Evolutionary conservation across 2,888 invertebrate genomes (phyloP).

Genomic region (Standfussiana lucernea): DNA sequence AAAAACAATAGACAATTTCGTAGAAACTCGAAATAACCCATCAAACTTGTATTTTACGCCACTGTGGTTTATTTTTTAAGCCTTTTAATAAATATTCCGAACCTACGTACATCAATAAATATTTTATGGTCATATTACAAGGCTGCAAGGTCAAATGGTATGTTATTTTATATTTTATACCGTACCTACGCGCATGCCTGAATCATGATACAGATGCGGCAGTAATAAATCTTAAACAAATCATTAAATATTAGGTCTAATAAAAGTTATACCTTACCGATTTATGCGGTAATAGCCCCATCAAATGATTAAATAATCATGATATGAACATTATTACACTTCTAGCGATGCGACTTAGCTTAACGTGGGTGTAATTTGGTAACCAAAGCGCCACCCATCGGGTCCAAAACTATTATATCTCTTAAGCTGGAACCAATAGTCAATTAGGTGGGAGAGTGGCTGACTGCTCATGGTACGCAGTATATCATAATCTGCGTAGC

Average conservation of each 20-base stretch:
- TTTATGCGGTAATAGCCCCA: not conserved
- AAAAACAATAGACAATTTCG: no score
- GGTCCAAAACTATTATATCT: not conserved
- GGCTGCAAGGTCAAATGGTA: constrained; percentile 48
- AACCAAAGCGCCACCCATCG: not conserved
- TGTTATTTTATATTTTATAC: constrained; percentile 48
- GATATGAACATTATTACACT: no score
- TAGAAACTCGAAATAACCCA: constrained; percentile 8
- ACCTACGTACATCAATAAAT: constrained; percentile 42
- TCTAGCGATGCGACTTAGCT: not conserved
- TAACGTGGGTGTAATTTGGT: not conserved
- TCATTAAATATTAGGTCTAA: constrained; percentile 37
- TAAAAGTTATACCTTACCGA: constrained; percentile 37
- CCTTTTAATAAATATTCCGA: constrained; percentile 50
- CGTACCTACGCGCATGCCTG: constrained; percentile 13
- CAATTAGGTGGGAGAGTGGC: no score
- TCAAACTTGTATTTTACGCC: constrained; percentile 17
- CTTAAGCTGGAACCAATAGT: no score
- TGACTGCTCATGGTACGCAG: no score
- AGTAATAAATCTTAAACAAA: constrained; percentile 44
- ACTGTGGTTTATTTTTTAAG: constrained; percentile 33
- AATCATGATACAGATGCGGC: constrained; percentile 43
- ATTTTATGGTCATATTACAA: constrained; percentile 54
- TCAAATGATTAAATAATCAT: not conserved
- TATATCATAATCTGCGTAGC: no score